Conservation (phyloP, 1,140 invertebrate genomes). For the Danaus melanippus region DNA sequence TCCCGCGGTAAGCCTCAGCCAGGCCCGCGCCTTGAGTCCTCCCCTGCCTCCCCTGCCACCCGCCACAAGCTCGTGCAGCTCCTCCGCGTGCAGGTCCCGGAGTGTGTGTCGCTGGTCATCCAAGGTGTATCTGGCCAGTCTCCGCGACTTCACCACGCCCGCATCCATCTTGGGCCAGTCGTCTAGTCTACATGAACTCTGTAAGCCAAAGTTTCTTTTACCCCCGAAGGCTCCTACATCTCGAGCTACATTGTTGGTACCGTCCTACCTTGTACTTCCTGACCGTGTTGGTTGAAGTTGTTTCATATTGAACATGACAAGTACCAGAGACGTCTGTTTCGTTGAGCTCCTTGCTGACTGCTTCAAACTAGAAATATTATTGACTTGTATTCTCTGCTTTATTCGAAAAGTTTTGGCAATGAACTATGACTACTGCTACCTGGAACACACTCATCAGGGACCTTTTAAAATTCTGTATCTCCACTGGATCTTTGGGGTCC, state of each 20-base stretch:
- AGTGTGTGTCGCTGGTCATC: slow-evolving; percentile 16
- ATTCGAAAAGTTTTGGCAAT: not conserved
- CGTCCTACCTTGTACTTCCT: slow-evolving; percentile 46
- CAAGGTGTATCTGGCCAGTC: slow-evolving; percentile 35
- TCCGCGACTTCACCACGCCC: slow-evolving; percentile 20
- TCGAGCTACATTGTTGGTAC: not conserved
- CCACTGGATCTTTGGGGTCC: slow-evolving; percentile 30
- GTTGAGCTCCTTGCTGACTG: slow-evolving; percentile 35
- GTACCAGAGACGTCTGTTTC: slow-evolving; percentile 48
- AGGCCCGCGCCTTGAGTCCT: slow-evolving; percentile 18
- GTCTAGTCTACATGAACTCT: slow-evolving; percentile 5
- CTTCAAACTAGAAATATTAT: slow-evolving; percentile 37
- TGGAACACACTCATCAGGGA: slow-evolving; percentile 52
- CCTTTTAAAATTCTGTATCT: slow-evolving; percentile 48
- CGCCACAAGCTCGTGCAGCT: slow-evolving; percentile 12
- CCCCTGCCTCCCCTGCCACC: slow-evolving; percentile 6
- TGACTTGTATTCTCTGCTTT: not conserved
- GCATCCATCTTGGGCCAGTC: slow-evolving; percentile 7
- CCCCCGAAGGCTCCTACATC: no score
- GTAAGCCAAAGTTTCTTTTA: not conserved
- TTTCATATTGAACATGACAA: slow-evolving; percentile 42
- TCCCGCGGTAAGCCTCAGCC: slow-evolving; percentile 5
- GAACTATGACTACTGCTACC: slow-evolving; percentile 24
- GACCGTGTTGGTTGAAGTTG: slow-evolving; percentile 27
- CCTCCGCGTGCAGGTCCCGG: slow-evolving; percentile 32